Base-by-base conservation (phyloP, 1,140 invertebrate genomes). In the Solen grandis region DNA sequence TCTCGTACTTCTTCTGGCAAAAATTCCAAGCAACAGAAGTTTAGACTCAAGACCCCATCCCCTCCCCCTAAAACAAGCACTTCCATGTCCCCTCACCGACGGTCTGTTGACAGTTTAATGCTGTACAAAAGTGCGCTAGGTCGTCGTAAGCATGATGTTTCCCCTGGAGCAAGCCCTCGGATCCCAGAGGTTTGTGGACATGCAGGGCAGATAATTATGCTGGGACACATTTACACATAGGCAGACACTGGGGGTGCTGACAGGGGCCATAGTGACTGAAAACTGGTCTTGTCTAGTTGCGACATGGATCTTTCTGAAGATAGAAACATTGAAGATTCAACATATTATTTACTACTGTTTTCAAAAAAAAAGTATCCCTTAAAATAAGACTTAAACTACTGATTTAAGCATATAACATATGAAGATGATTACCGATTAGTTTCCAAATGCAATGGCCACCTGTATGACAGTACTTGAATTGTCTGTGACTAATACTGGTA, bases 51-150 rank as follows among this genome's bases (percentile, higher is more conserved):
- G 66, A 78, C 75, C 35, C 75, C 75, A 8, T 78, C 75, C 54
- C 75, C 75, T 22, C 57, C 75, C 46, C 75, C 75, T 31, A 3
- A 52, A 13, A 59, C 63, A 22, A 68, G 65, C 22, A 31, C n/a
- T 5, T 35, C 52, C 2, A 25, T 68, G 33, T 54, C 75, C 0
- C n/a, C 19, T 29, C 46, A 83, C 35, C 75, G 79, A 29, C 68
- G 70, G 41, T 83, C 78, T 3, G 68, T 79, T 62, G 79, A 82
- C 62, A 84, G 74, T 62, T 60, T 68, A 5, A 25, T 66, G 41
- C 63, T 78, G 14, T 50, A 78, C 46, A 38, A 78, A 54, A 75
- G 33, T 57, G 54, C 50, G 38, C 22, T 62, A 27, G 76, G 31
- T 57, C 65, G 41, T 65, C 65, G 41, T 65, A 75, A 68, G 70